Evolutionary conservation across 92 coral and sea anemone genomes (phyloP), one percentile per base, ranked within the genome.

Genomic region (Phenganax stokvisi): DNA sequence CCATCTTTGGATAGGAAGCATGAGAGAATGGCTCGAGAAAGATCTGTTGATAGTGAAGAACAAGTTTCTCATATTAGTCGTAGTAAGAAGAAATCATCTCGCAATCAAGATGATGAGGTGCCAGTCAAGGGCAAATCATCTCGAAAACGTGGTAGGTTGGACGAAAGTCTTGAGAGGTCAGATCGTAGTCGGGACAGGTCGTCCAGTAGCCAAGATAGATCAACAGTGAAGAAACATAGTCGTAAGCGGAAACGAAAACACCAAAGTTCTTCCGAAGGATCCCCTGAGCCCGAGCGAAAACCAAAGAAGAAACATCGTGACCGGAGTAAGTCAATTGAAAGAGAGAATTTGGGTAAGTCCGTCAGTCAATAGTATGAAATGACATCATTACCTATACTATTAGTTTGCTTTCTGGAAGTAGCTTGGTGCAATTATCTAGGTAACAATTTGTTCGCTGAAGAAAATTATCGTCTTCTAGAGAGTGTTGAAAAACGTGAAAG

Each of bases 241-340:
- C 73, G 51, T 1, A 20, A 67, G 11, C 69, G 27, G 6, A 57
- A 58, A 76, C 54, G 59, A 7, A 68, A 65, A 65, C 73, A 68
- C 15, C 74, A 73, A 17, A 51, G 58, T 62, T 53, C 74, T 51
- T 51, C 74, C 11, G 83, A 79, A 11, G 55, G 55, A 29, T 63
- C 83, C 12, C 31, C 44, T 60, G 74, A 79, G 29, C 68, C 71
- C 28, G 72, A 79, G 25, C 83, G 74, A 20, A 79, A 79, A 65
- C 0, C 37, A 25, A 63, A 84, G 81, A 83, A 86, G 75, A 84
- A 87, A 51, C 86, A 83, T 54, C 65, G 82, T 47, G 51, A 87
- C 72, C 82, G 73, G 67, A 85, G 86, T 6, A 86, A 79, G 76
- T 75, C 67, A 44, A 86, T 61, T 20, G 72, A 78, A 25, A 85